A percentile compares a stretch with the other conserved stretches of the same genome.
Conservation (phyloP, 2,888 invertebrate genomes). For the Hyles lineata region DNA sequence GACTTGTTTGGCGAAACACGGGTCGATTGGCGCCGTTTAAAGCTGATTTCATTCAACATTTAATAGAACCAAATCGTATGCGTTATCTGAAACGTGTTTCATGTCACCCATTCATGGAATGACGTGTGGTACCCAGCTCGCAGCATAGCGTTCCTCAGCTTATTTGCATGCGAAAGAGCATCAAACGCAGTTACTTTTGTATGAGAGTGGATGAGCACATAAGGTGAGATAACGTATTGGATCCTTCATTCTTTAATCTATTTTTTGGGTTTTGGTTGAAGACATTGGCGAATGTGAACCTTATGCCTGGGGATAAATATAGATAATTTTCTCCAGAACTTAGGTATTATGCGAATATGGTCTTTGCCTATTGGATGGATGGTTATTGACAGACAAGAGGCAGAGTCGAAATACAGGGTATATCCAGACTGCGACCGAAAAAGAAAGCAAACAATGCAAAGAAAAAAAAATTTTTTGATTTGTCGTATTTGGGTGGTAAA, state of each 20-base stretch:
- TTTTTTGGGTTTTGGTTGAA: background rate
- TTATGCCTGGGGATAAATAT: background rate
- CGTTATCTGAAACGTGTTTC: constrained; percentile 73
- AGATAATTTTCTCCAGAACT: too few species aligned
- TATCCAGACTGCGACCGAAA: too few species aligned
- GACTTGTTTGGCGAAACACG: background rate
- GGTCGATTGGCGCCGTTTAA: constrained; percentile 9
- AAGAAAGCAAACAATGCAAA: too few species aligned
- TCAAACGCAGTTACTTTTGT: constrained; percentile 53
- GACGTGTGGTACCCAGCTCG: constrained; percentile 41
- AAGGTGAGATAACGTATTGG: constrained; percentile 33
- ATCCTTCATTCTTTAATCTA: constrained; percentile 10
- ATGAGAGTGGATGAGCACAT: constrained; percentile 54
- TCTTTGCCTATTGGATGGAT: too few species aligned
- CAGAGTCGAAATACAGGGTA: too few species aligned
- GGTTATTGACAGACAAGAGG: too few species aligned
- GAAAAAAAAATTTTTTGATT: too few species aligned
- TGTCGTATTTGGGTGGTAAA: too few species aligned
- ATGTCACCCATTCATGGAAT: constrained; percentile 57
- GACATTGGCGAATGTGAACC: background rate
- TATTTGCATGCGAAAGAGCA: constrained; percentile 74
- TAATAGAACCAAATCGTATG: constrained; percentile 72
- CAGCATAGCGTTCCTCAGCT: constrained; percentile 34
- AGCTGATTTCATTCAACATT: constrained; percentile 38
- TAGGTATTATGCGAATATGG: too few species aligned